Evolutionary conservation across 2,888 invertebrate genomes (phyloP).

Genomic region (Eucriotettix oculatus): DNA sequence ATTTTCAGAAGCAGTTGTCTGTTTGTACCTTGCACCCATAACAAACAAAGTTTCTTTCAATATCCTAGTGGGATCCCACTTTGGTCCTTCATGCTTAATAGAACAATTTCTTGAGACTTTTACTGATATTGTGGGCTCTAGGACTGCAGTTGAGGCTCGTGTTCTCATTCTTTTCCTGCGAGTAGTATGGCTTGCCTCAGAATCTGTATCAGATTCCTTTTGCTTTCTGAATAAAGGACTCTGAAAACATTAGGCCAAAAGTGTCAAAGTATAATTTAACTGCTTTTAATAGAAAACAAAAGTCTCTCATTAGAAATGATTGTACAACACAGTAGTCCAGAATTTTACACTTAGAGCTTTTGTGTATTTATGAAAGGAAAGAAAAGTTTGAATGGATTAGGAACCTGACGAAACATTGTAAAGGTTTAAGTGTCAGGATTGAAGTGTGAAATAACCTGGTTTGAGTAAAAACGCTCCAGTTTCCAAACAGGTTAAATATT

Average conservation of each 20-base stretch:
- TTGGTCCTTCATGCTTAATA: constrained; percentile 34
- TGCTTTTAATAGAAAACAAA: background rate
- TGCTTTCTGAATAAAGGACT: constrained; percentile 39
- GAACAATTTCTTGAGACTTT: background rate
- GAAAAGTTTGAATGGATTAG: no score
- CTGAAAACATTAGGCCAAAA: constrained; percentile 24
- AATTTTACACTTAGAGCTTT: no score
- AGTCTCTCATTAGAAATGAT: no score
- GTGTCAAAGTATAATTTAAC: constrained; percentile 1
- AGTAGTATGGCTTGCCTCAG: constrained; percentile 31
- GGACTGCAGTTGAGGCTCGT: constrained; percentile 1
- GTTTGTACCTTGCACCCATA: constrained; percentile 49
- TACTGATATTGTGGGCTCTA: background rate
- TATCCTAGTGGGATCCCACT: constrained; percentile 60
- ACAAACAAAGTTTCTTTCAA: constrained; percentile 58
- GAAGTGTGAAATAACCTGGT: no score
- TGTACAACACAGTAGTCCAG: no score
- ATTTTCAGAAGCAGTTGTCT: no score
- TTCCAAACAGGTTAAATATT: no score
- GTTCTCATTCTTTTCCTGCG: constrained; percentile 18
- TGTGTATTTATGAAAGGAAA: no score
- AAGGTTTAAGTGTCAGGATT: no score
- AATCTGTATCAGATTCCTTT: constrained; percentile 49
- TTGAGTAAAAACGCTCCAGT: no score
- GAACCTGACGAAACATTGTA: no score